A percentile compares a stretch with the other conserved stretches of the same genome.
These are phyloP conservation scores for Nautilus pompilius DNA, from an alignment of 1,140 invertebrate species.

Conservation along the genomic window DNA sequence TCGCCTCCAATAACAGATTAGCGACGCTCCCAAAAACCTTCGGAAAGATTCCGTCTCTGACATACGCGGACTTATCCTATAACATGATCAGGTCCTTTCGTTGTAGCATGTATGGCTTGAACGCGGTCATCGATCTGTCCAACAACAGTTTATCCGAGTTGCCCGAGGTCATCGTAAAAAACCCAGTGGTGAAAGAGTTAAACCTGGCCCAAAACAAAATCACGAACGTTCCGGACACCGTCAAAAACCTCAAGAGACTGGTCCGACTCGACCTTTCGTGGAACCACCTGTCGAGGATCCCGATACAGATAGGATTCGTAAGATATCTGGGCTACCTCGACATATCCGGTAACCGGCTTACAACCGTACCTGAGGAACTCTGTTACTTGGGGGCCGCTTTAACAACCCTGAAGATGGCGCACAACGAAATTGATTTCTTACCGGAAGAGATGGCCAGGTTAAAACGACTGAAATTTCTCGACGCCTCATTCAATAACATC, in stretches of 20 bases:
- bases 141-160: constrained; percentile 39
- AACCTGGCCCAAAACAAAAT: constrained; percentile 46
- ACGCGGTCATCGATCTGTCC: constrained; percentile 37
- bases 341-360: constrained; percentile 40
- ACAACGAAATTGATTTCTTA: constrained; percentile 39
- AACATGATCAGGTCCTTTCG: constrained; percentile 47
- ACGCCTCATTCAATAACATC: constrained; percentile 41
- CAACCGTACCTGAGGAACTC: constrained; percentile 39
- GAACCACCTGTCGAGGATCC: constrained; percentile 46
- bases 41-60: constrained; percentile 36
- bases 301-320: constrained; percentile 33
- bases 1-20: constrained; percentile 43
- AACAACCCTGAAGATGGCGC: constrained; percentile 30
- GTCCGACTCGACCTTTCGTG: constrained; percentile 43
- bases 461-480: constrained; percentile 35
- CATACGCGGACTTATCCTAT: constrained; percentile 35
- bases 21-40: constrained; percentile 45
- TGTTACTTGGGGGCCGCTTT: constrained; percentile 42
- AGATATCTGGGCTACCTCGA: constrained; percentile 40
- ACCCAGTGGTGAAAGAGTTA: constrained; percentile 44
- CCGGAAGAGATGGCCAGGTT: constrained; percentile 40
- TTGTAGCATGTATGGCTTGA: constrained; percentile 45
- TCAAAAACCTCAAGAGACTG: constrained; percentile 42
- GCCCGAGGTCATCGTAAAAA: constrained; percentile 40
- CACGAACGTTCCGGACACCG: constrained; percentile 36